Evolutionary conservation across 2,888 invertebrate genomes (phyloP).

Genomic region (Abrostola triplasia): DNA sequence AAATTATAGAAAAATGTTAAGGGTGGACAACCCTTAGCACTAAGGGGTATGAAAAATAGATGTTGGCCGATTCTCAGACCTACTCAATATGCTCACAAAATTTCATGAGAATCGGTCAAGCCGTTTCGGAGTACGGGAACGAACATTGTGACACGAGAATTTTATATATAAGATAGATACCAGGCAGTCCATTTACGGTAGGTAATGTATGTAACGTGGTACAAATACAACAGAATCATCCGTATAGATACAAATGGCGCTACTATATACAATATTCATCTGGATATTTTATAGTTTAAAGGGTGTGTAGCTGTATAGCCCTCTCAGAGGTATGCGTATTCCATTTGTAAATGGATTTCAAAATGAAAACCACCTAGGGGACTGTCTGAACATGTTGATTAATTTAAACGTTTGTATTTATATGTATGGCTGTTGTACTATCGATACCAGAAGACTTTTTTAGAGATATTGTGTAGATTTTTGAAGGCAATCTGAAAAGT

Average conservation of each 20-base stretch:
- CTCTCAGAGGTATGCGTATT: slow-evolving; percentile 56
- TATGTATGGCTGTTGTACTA: slow-evolving; percentile 3
- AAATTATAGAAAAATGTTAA: too few relatives aligned
- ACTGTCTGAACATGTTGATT: slow-evolving; percentile 66
- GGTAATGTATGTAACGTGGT: too few relatives aligned
- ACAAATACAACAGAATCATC: slow-evolving; percentile 28
- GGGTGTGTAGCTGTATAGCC: slow-evolving; percentile 41
- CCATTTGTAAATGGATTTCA: slow-evolving; percentile 83
- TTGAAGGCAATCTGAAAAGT: not conserved
- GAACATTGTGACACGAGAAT: too few relatives aligned
- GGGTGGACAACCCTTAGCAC: too few relatives aligned
- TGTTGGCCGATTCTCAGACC: too few relatives aligned
- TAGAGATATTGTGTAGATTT: not conserved
- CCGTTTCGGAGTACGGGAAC: too few relatives aligned
- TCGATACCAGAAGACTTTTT: not conserved
- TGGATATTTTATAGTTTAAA: slow-evolving; percentile 65
- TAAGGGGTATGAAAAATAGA: too few relatives aligned
- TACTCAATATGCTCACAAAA: too few relatives aligned
- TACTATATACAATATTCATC: slow-evolving; percentile 68
- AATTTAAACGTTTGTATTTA: slow-evolving; percentile 46
- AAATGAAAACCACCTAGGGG: slow-evolving; percentile 76
- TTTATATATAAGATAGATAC: too few relatives aligned
- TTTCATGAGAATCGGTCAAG: too few relatives aligned
- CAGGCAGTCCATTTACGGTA: too few relatives aligned
- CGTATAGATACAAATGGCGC: slow-evolving; percentile 45